Base-by-base conservation (phyloP, 2,113 vertebrate genomes). In the Corythornis madagascariensis region DNA sequence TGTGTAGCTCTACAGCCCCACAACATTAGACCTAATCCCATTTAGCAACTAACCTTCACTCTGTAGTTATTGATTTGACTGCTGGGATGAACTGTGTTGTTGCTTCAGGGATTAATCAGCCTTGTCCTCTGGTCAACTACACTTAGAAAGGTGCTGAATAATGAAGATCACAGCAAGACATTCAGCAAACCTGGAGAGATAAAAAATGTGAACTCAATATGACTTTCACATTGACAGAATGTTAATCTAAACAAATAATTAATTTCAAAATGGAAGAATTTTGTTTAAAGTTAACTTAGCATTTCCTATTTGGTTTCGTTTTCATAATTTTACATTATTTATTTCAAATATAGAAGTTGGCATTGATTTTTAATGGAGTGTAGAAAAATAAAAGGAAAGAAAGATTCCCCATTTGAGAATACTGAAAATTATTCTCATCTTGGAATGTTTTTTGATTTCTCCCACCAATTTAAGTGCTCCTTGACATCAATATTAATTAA, bases 81-180 rank as follows among this genome's bases (percentile, higher is more conserved):
- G 47, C 38, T 50, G 12, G 13, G 38, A 87, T 74, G 35, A 17
- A 78, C 47, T 66, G 2, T 42, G 24, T 74, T 91, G 33, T 50
- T 91, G 42, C 80, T 86, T 93, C 43, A 55, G 45, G 40, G n/a
- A 87, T 94, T 94, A 84, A 86, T 90, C 55, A 76, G 17, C 38
- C 55, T 84, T 88, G n/a, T 92, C 31, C 47, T 63, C 43, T 45
- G 19, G 50, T 80, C 55, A 85, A 52, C 12, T 87, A 48, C 40
- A 61, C 35, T 71, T 63, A 56, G 83, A 83, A 90, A 85, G 19
- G 13, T 90, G 38, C 70, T 71, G 28, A 80, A 53, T 35, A 85
- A 75, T 69, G 20, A 71, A 86, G 35, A 57, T 28, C 50, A 66
- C n/a, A 79, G 12, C 19, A 67, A 82, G 50, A 38, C 2, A 60